Conservation (phyloP, 2,797 vertebrate genomes). For the Lacerta viridis region DNA sequence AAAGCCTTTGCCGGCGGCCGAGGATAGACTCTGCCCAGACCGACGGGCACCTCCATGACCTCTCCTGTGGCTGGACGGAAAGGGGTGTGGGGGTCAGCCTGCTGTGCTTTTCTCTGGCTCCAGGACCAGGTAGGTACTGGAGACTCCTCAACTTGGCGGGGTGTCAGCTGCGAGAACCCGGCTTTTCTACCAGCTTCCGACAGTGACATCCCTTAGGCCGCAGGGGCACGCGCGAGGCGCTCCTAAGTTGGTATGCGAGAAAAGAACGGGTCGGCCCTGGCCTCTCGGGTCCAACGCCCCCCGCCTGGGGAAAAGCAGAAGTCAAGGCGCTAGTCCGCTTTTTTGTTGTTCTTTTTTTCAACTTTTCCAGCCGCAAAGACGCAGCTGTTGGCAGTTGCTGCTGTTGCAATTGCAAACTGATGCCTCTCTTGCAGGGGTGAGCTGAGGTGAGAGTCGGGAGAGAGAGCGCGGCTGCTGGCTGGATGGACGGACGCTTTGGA, state of each 20-base stretch:
- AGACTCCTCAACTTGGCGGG: neutral
- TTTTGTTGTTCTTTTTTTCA: neutral
- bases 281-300: neutral
- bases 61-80: neutral
- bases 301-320: too few relatives aligned
- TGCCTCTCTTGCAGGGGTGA: neutral
- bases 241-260: neutral
- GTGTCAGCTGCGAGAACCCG: neutral
- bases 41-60: conserved; percentile 83
- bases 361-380: neutral
- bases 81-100: neutral
- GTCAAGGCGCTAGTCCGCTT: too few relatives aligned
- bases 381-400: neutral
- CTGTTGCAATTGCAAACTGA: neutral
- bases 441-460: neutral
- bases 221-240: too few relatives aligned
- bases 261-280: neutral
- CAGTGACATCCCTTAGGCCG: neutral
- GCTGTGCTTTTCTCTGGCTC: neutral
- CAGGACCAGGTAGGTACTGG: neutral
- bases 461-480: neutral
- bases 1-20: conserved; percentile 80
- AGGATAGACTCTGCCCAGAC: conserved; percentile 85
- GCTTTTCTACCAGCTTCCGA: neutral
- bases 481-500: too few relatives aligned